phyloP scores from a whole-genome alignment of 1,140 invertebrate species.

The Drosophila azteca region DNA sequence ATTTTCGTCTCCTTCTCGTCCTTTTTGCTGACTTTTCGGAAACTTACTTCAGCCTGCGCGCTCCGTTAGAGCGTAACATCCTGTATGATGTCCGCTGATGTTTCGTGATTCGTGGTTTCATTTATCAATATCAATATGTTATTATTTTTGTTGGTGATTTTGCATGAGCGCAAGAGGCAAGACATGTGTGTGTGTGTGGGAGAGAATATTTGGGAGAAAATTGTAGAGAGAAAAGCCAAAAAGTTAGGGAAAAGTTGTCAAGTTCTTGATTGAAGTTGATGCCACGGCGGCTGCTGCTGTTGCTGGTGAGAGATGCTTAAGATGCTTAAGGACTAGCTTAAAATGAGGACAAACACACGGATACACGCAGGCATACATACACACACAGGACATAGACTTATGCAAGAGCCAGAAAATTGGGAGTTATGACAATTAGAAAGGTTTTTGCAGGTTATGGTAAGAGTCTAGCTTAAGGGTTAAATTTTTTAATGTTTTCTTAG shows the following conservation, averaged over 20 bases:
- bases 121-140: constrained; percentile 16
- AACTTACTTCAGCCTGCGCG: constrained; percentile 83
- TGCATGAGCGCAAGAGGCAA: constrained; percentile 28
- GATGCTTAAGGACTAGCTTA: constrained; percentile 55
- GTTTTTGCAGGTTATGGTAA: background rate
- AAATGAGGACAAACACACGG: constrained; percentile 36
- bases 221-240: constrained; percentile 33
- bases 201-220: constrained; percentile 11
- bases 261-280: constrained; percentile 3
- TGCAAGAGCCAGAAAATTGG: background rate
- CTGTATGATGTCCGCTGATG: constrained; percentile 83
- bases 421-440: no score
- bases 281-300: no score
- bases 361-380: background rate
- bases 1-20: constrained; percentile 4
- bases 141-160: constrained; percentile 27
- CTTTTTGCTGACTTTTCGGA: constrained; percentile 29
- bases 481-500: no score
- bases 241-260: constrained; percentile 33
- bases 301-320: no score
- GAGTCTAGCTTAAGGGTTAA: background rate
- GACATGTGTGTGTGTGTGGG: constrained; percentile 39
- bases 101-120: constrained; percentile 29
- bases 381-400: background rate
- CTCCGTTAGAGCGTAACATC: constrained; percentile 84